Evolutionary conservation across 2,797 vertebrate genomes (phyloP).

Genomic region (Zonotrichia albicollis): DNA sequence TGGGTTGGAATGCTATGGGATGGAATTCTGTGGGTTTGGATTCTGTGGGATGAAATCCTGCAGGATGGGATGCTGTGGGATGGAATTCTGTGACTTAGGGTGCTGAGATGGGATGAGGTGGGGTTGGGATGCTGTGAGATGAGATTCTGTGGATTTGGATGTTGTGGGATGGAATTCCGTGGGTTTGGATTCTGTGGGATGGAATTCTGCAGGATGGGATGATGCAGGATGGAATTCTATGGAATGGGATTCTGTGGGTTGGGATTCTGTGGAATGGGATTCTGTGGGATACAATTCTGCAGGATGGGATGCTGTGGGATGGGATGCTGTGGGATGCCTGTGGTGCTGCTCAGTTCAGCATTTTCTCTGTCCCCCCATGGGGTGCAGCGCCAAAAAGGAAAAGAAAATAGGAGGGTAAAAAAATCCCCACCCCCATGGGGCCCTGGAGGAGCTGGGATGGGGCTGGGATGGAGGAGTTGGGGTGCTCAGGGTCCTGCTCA

Average conservation of each 20-base stretch:
- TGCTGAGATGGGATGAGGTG: accelerated
- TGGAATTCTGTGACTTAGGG: accelerated
- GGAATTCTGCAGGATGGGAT: accelerated
- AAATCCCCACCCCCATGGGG: neutral
- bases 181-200: too few relatives aligned
- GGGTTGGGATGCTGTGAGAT: accelerated
- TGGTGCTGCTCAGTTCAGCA: accelerated
- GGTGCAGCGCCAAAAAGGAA: accelerated
- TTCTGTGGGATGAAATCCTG: too few relatives aligned
- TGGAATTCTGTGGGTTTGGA: accelerated
- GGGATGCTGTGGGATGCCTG: neutral
- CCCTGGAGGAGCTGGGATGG: neutral
- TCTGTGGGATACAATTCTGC: accelerated
- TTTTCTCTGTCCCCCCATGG: accelerated
- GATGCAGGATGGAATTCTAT: too few relatives aligned
- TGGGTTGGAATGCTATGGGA: too few relatives aligned
- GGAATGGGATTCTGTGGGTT: too few relatives aligned
- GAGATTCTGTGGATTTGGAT: accelerated
- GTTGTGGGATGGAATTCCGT: accelerated
- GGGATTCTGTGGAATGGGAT: too few relatives aligned
- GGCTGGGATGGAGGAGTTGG: neutral
- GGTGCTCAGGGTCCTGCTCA: neutral
- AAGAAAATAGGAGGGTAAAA: neutral
- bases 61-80: too few relatives aligned
- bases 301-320: neutral